Conservation (phyloP, 2,888 invertebrate genomes). For the Athalia rosae region DNA sequence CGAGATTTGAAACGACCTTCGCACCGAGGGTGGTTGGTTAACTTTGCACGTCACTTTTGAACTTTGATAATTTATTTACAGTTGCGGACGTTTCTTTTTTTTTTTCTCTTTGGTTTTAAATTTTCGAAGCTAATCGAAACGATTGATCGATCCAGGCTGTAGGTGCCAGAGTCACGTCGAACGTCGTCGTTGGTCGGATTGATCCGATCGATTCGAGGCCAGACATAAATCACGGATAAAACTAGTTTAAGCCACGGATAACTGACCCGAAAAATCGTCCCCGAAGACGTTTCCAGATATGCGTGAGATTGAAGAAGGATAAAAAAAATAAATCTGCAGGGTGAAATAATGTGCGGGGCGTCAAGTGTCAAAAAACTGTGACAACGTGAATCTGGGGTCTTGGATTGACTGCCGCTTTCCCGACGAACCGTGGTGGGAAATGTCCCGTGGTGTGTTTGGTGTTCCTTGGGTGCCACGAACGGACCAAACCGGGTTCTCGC, state of each 20-base stretch:
- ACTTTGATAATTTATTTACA: not conserved
- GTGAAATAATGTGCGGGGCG: not conserved
- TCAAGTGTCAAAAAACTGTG: constrained; percentile 34
- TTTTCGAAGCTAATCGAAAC: not conserved
- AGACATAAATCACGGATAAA: constrained; percentile 2
- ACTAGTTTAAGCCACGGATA: not conserved
- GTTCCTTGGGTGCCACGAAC: constrained; percentile 47
- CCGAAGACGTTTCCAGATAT: not conserved
- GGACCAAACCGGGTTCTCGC: constrained; percentile 69
- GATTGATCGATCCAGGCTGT: not conserved
- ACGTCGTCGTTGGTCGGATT: not conserved
- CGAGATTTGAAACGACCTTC: not conserved
- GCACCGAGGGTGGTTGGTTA: not conserved
- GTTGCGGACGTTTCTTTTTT: not conserved
- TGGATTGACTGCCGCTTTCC: constrained; percentile 49
- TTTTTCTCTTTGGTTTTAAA: not conserved
- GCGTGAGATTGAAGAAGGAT: not conserved
- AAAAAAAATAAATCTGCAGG: not conserved
- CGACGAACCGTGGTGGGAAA: constrained; percentile 57
- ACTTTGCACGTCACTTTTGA: constrained; percentile 19
- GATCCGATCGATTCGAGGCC: constrained; percentile 18
- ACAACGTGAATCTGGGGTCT: constrained; percentile 34
- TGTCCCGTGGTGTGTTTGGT: constrained; percentile 54
- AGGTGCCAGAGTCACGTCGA: constrained; percentile 16
- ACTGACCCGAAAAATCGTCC: not conserved